Evolutionary conservation across 2,797 vertebrate species (phyloP).

Genomic region (Cirrhinus mrigala): DNA sequence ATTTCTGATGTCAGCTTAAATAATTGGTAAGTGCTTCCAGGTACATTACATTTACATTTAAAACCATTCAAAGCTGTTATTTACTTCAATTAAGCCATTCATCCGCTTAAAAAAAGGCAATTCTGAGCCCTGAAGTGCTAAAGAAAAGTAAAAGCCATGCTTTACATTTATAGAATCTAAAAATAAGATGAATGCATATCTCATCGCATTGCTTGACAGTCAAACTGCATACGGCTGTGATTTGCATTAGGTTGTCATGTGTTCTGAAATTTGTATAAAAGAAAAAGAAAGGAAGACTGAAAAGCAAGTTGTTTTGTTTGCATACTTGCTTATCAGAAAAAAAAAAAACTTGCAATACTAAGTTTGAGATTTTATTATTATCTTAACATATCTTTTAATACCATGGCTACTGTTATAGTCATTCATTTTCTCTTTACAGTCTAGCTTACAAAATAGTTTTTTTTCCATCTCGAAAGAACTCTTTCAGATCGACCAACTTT

Average conservation of each 20-base stretch:
- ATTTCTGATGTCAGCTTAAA: not conserved
- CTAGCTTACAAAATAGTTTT: not conserved
- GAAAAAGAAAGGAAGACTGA: not conserved
- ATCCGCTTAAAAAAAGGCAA: not conserved
- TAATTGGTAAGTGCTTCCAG: not conserved
- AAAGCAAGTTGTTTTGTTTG: not conserved
- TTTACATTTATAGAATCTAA: not conserved
- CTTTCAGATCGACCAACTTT: conserved; percentile 40
- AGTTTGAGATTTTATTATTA: not conserved
- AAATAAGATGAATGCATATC: not conserved
- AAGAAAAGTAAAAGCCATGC: not conserved
- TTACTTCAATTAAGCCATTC: not conserved
- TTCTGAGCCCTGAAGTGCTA: not conserved
- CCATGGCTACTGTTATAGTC: not conserved
- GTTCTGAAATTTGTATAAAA: conserved; percentile 17
- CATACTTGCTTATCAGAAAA: not conserved
- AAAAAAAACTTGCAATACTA: not conserved
- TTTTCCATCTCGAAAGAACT: conserved; percentile 20
- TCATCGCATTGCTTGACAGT: not conserved
- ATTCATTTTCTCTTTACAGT: not conserved
- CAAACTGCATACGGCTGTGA: not conserved
- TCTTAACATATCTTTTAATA: not conserved
- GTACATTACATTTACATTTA: not conserved
- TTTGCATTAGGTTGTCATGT: conserved; percentile 4
- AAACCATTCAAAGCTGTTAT: not conserved